These are phyloP conservation scores for Aphaenogaster rudis DNA, from an alignment of 1,140 invertebrate genomes.

Conservation along the genomic window DNA sequence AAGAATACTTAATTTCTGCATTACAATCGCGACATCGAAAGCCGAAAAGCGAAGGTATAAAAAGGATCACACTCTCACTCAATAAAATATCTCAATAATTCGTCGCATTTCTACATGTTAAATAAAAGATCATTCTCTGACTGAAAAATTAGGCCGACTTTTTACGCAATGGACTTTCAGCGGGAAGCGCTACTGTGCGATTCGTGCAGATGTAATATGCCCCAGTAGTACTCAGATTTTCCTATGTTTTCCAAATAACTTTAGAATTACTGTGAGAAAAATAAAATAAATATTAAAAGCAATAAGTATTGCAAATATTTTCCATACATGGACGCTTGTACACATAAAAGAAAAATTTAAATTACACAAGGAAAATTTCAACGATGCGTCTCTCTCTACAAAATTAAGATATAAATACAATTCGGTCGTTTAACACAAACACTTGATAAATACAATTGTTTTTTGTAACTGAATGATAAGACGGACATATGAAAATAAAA, in stretches of 20 bases:
- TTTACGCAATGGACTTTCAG: constrained; percentile 48
- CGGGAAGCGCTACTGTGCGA: constrained; percentile 53
- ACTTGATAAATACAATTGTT: background rate
- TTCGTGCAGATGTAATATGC: constrained; percentile 41
- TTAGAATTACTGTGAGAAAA: constrained; percentile 12
- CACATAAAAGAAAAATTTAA: background rate
- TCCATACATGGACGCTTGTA: background rate
- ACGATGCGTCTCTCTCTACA: background rate
- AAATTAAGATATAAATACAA: background rate
- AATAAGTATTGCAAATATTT: background rate
- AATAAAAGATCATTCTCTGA: constrained; percentile 42
- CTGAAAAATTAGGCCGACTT: constrained; percentile 60
- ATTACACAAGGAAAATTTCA: background rate
- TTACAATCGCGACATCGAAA: constrained; percentile 41
- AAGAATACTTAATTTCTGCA: constrained; percentile 46
- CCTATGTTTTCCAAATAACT: background rate
- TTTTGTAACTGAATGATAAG: constrained; percentile 13
- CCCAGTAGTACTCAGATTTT: constrained; percentile 27
- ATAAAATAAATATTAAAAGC: background rate
- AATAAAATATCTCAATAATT: constrained; percentile 27
- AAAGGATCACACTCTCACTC: constrained; percentile 14
- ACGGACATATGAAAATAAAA: background rate
- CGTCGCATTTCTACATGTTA: constrained; percentile 20
- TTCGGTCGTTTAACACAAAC: background rate
- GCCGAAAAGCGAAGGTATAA: constrained; percentile 46